Base-by-base conservation (phyloP, 2,113 vertebrate genomes). In the Epinephelus moara region DNA sequence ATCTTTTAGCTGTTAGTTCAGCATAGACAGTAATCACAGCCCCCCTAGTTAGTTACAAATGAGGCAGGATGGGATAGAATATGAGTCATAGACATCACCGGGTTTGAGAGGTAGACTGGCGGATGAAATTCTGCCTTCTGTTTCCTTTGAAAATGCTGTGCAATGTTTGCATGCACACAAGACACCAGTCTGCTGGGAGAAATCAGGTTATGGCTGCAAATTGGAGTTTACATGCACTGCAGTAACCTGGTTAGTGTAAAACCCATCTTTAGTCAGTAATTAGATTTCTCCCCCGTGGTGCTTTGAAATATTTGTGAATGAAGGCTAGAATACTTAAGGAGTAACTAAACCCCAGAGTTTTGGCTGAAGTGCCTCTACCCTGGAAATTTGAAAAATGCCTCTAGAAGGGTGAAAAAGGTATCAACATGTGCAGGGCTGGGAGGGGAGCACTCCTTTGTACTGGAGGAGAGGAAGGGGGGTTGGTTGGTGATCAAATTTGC, bases 201-300 rank as follows among this genome's bases (percentile, higher is more conserved):
- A 70, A 69, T 70, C 9, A 10, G 2, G 52, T 79, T 33, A 75
- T 13, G 23, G 70, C 25, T 49, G 45, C 25, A 80, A 62, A 83
- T 72, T 57, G 68, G 23, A 75, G 60, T 80, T 47, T 49, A 42
- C 55, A 50, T 72, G 60, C 63, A 53, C 40, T 37, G 53, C 33
- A 76, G 30, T 70, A 75, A 75, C 70, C 10, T 33, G 2, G 25
- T 71, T 74, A 42, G 23, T 52, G n/a, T 77, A 42, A 78, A 80
- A 67, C 5, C 59, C 6, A 5, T 27, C 45, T 61, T 57, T 67
- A 55, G 66, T 71, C 67, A 73, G 56, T 71, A 77, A 71, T 71
- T 30, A 64, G 37, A 66, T 75, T 75, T 59, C 23, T 33, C 21
- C 33, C 57, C 14, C 2, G 4, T n/a, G 18, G 30, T 55, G 13